Evolutionary conservation across 2,797 vertebrate genomes (phyloP), one percentile per base, ranked within the genome.

Genomic region (Denticeps clupeoides): DNA sequence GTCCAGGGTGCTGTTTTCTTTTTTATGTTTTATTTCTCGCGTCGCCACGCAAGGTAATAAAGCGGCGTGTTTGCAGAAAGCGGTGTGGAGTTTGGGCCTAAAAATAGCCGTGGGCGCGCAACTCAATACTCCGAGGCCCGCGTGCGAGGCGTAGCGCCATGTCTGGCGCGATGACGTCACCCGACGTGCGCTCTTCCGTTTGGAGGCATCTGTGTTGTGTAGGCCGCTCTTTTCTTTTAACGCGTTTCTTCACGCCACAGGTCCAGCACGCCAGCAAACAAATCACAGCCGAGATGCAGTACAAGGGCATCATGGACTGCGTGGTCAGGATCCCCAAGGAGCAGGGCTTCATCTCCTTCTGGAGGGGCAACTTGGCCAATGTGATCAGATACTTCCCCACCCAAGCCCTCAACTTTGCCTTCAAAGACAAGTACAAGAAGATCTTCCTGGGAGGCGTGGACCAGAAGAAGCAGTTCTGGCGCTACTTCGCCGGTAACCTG

Each of bases 361-460:
- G 95, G 95, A 93, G 95, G 68, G 95, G 95, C 63, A 99, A 99
- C 78, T 70, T 99, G 75, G 95, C 95, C 80, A 99, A 99, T 6
- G 95, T 99, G 64, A 99, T 98, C 80, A 88, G 93, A 29, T 99
- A 98, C 82, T 99, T 99, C 82, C 94, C 95, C 67, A 98, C 95
- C 56, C 95, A 99, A 80, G 95, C 95, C 38, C 91, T 99, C 60
- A 99, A 99, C 85, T 99, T 99, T 45, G 95, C 95, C 77, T 99
- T 99, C 85, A 99, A 98, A 78, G 95, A 99, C 81, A 98, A 99
- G 82, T 99, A 99, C 83, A 99, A 99, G 87, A 90, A 90, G 82
- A 72, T 99, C 81, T 99, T 99, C 80, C 77, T 99, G n/a, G 95
- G 95, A 23, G 94, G 94, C 4, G 93, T 99, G 62, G 92, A 99